phyloP scores from a whole-genome alignment of 2,113 vertebrate genomes.

The Bungarus multicinctus region DNA sequence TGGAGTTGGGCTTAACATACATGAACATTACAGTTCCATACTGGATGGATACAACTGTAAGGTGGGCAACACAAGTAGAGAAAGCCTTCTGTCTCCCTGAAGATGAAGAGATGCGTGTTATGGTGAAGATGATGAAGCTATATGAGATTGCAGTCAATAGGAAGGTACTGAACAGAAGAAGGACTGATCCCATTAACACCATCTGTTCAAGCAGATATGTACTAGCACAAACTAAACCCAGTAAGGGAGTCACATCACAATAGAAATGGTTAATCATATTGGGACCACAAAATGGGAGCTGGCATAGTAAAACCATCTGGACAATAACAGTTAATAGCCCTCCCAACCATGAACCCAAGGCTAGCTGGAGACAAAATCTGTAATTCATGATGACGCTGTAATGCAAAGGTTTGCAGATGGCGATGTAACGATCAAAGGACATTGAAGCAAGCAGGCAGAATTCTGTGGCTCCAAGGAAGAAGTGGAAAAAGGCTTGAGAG shows the following conservation, averaged over 20 bases:
- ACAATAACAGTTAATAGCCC: conserved; percentile 2
- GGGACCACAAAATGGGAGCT: conserved; percentile 4
- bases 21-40: conserved; percentile 19
- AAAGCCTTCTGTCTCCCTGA: not conserved
- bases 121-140: conserved; percentile 6
- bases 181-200: not conserved
- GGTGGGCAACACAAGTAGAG: not conserved
- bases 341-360: conserved; percentile 11
- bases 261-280: conserved; percentile 23
- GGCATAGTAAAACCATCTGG: not conserved
- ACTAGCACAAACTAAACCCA: not conserved
- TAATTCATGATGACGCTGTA: not conserved
- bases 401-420: conserved; percentile 13
- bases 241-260: conserved; percentile 4
- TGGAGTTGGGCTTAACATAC: not conserved
- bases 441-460: not conserved
- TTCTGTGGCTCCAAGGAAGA: conserved; percentile 5
- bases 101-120: not conserved
- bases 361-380: not conserved
- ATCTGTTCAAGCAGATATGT: not conserved
- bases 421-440: not conserved
- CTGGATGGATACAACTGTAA: conserved; percentile 8
- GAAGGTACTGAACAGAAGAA: conserved; percentile 15
- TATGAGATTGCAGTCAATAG: not conserved
- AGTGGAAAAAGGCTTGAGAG: not conserved